These are phyloP conservation scores for Semnornis frantzii DNA, from an alignment of 2,113 vertebrate species.

Conservation along the genomic window DNA sequence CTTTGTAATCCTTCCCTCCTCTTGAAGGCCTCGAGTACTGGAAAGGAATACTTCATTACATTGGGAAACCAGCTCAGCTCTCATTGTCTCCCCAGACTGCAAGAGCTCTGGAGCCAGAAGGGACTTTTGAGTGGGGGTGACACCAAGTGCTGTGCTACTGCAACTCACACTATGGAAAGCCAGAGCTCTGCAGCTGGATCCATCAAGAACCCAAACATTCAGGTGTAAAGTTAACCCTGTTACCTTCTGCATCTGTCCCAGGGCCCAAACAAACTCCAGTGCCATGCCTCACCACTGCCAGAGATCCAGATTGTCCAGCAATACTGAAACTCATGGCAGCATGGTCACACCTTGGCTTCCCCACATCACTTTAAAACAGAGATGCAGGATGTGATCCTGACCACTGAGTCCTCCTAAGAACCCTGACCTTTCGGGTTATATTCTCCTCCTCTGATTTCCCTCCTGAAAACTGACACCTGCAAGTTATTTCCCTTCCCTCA, in stretches of 20 bases:
- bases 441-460: background rate
- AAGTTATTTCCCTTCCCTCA: slow-evolving; percentile 10
- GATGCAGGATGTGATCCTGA: background rate
- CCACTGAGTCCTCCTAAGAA: background rate
- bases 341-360: background rate
- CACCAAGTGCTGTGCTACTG: rapidly evolving
- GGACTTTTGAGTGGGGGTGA: background rate
- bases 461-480: slow-evolving; percentile 1
- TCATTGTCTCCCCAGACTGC: background rate
- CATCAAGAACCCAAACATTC: background rate
- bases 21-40: background rate
- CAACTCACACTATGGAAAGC: background rate
- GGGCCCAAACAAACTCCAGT: background rate
- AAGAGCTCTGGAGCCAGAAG: background rate
- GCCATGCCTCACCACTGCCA: rapidly evolving
- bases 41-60: background rate
- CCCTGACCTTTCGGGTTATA: background rate
- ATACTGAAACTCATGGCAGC: rapidly evolving
- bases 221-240: background rate
- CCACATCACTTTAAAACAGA: background rate
- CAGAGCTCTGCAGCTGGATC: background rate
- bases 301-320: background rate
- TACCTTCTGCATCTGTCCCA: background rate
- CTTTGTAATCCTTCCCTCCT: background rate
- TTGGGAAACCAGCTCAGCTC: background rate